A percentile compares a stretch with the other conserved stretches of the same genome.
These are phyloP conservation scores for Ranitomeya imitator DNA, from an alignment of 2,113 vertebrate genomes.

Conservation along the genomic window DNA sequence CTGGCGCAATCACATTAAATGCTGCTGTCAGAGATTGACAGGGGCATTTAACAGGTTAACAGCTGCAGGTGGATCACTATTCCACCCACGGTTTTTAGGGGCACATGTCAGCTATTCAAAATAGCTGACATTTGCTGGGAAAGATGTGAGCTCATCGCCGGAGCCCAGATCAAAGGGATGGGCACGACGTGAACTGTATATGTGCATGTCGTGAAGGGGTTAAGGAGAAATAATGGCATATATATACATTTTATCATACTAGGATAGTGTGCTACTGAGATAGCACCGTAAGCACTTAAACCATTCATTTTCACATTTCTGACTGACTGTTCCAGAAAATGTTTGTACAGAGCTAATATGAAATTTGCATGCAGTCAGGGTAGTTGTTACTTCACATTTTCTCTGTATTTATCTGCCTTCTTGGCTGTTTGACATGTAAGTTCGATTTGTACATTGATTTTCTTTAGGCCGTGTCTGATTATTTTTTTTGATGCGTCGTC, in stretches of 20 bases:
- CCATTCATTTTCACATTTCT: background rate
- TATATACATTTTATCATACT: background rate
- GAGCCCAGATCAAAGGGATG: no score
- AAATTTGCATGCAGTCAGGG: background rate
- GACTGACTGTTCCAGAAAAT: background rate
- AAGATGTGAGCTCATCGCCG: no score
- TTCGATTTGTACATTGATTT: constrained; percentile 47
- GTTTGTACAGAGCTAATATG: background rate
- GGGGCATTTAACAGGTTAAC: no score
- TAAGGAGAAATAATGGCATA: background rate
- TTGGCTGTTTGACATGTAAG: constrained; percentile 38
- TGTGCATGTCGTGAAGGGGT: no score
- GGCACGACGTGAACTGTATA: no score
- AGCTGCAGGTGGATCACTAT: no score
- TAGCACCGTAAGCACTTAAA: background rate
- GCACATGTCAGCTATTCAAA: no score
- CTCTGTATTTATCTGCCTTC: background rate
- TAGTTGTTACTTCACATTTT: background rate
- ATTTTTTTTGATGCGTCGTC: constrained; percentile 14
- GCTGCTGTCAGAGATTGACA: no score
- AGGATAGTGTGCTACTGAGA: background rate
- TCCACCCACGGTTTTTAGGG: no score
- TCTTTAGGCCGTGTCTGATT: constrained; percentile 32
- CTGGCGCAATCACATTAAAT: no score
- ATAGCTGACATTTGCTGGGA: no score